These are phyloP conservation scores for Nemopilema nomurai DNA, from an alignment of 30 jellyfish, hydroid and myxozoan species.

Conservation along the genomic window DNA sequence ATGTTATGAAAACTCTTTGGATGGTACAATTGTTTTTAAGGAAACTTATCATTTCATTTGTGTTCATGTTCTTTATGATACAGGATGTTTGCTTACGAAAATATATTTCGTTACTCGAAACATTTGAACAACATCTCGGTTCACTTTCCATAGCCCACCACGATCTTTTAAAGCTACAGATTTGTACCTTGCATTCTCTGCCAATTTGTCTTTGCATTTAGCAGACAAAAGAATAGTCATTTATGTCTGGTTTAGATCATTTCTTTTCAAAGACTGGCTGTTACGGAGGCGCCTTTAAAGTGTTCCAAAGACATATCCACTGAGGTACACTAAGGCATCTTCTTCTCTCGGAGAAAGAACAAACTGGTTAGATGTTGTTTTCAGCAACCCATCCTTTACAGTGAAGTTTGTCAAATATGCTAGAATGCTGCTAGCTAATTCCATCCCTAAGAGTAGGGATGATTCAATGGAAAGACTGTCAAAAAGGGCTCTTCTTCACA, in stretches of 20 bases:
- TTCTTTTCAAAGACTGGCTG: constrained; percentile 8
- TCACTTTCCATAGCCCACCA: constrained; percentile 18
- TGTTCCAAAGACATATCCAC: constrained; percentile 55
- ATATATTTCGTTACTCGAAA: neutral
- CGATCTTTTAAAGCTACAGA: neutral
- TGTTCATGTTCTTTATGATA: neutral
- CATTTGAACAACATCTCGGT: constrained; percentile 2
- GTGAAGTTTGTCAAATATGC: neutral
- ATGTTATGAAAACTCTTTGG: neutral
- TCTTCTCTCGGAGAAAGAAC: constrained; percentile 10
- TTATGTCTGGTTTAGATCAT: constrained; percentile 24
- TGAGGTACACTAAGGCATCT: constrained; percentile 13
- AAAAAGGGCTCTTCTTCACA: constrained; percentile 8
- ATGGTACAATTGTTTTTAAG: neutral
- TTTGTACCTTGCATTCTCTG: neutral
- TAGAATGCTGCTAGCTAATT: constrained; percentile 36
- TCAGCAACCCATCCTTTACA: constrained; percentile 6
- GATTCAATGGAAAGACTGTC: constrained; percentile 2
- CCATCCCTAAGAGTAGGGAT: constrained; percentile 44
- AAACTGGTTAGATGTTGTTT: neutral
- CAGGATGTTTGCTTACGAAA: constrained; percentile 1
- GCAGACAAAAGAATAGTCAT: constrained; percentile 15
- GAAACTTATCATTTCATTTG: neutral
- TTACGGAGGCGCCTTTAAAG: constrained; percentile 43
- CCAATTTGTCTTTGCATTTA: neutral